Evolutionary conservation across 2,113 vertebrate genomes (phyloP).

Genomic region (Microtus oregoni): DNA sequence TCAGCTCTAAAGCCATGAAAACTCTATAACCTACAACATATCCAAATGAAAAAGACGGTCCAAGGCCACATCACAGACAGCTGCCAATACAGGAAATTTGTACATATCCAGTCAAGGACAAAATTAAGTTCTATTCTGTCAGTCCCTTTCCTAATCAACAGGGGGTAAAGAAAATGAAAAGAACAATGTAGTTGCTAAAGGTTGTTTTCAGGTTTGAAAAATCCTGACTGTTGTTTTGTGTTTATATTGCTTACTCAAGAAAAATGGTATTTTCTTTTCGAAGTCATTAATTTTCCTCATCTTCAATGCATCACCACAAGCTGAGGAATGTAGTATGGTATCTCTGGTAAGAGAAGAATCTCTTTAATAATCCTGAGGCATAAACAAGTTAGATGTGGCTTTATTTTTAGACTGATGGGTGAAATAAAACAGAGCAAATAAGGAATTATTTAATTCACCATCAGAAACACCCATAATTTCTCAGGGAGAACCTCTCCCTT

Average conservation of each 20-base stretch:
- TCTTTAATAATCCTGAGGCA: slow-evolving; percentile 47
- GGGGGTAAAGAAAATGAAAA: background rate
- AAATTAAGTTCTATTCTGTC: background rate
- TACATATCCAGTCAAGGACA: background rate
- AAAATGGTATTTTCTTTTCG: slow-evolving; percentile 20
- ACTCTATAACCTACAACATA: background rate
- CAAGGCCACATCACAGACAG: background rate
- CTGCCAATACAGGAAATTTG: background rate
- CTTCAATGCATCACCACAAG: background rate
- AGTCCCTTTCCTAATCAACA: background rate
- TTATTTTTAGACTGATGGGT: slow-evolving; percentile 60
- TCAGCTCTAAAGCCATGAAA: background rate
- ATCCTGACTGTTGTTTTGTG: background rate
- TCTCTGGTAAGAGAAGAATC: slow-evolving; percentile 17
- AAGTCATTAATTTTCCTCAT: slow-evolving; percentile 41
- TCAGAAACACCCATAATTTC: slow-evolving; percentile 64
- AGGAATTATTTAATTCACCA: slow-evolving; percentile 66
- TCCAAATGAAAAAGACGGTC: background rate
- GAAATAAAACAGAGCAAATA: slow-evolving; percentile 64
- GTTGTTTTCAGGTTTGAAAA: background rate
- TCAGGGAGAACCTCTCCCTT: slow-evolving; percentile 46
- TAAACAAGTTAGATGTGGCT: slow-evolving; percentile 49
- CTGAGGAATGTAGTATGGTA: slow-evolving; percentile 16
- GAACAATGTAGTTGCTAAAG: background rate
- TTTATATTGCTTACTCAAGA: slow-evolving; percentile 41